These are phyloP conservation scores for Parochlus steinenii DNA, from an alignment of 2,888 invertebrate species.

Conservation along the genomic window DNA sequence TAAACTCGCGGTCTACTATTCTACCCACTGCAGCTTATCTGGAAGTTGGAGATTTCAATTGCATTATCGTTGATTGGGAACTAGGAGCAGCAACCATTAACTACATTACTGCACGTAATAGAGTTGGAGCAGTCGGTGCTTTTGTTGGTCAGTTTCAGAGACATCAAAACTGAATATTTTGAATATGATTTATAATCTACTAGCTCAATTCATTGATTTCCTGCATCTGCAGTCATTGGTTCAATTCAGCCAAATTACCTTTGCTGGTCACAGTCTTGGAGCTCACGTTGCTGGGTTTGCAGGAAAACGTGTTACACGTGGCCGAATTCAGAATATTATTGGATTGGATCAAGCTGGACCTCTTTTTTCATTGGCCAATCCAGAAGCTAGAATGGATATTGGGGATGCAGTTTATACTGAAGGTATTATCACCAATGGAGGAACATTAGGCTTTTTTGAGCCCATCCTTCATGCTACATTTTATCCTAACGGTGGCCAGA, in stretches of 20 bases:
- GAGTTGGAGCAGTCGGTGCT: conserved; percentile 5
- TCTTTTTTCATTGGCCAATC: conserved; percentile 17
- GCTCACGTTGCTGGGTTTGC: conserved; percentile 39
- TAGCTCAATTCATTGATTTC: conserved; percentile 20
- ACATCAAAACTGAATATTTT: conserved; percentile 28
- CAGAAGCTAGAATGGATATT: conserved; percentile 18
- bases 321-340: conserved; percentile 35
- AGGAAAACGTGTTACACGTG: conserved; percentile 36
- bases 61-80: conserved; percentile 43
- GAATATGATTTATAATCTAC: conserved; percentile 18
- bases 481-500: conserved; percentile 35
- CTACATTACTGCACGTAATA: no score
- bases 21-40: conserved; percentile 31
- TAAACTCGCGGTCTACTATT: conserved; percentile 26
- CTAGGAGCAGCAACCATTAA: conserved; percentile 36
- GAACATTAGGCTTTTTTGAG: conserved; percentile 20
- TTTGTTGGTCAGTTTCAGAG: conserved; percentile 12
- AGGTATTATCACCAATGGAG: conserved; percentile 25
- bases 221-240: no score
- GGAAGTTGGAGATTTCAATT: conserved; percentile 36
- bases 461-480: conserved; percentile 31
- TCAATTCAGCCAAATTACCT: no score
- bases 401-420: conserved; percentile 25
- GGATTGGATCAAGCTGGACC: conserved; percentile 22
- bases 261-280: conserved; percentile 42